Conservation (phyloP, 2,797 vertebrate genomes). For the Moxostoma hubbsi region DNA sequence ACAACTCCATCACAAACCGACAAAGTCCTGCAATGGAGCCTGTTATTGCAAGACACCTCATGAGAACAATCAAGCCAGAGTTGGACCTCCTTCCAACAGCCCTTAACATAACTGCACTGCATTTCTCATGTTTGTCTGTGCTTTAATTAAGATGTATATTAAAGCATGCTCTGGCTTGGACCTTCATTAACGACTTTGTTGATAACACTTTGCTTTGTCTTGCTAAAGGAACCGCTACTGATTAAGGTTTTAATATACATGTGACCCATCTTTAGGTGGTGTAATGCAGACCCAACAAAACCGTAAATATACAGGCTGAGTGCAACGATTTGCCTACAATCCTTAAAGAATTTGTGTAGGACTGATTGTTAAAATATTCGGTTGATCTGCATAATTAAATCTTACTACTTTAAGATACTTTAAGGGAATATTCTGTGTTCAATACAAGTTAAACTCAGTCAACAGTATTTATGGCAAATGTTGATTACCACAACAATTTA, state of each 20-base stretch:
- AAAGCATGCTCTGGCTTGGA: conserved; percentile 48
- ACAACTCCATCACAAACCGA: not conserved
- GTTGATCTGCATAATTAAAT: not conserved
- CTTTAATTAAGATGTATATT: conserved; percentile 27
- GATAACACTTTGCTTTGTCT: conserved; percentile 38
- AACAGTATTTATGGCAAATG: too few relatives aligned
- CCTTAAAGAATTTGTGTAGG: not conserved
- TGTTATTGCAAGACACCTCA: conserved; percentile 20
- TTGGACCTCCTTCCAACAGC: conserved; percentile 33
- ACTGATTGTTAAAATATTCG: not conserved
- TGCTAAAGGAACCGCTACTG: conserved; percentile 19
- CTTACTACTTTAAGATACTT: too few relatives aligned
- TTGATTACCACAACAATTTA: too few relatives aligned
- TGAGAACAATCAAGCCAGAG: conserved; percentile 41
- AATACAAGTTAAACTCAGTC: too few relatives aligned
- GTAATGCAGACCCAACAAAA: conserved; percentile 28
- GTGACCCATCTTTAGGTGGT: conserved; percentile 1
- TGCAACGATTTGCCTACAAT: not conserved
- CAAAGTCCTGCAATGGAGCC: conserved; percentile 29
- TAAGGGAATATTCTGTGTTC: too few relatives aligned
- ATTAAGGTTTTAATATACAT: conserved; percentile 1
- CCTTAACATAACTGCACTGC: conserved; percentile 42
- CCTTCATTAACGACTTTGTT: conserved; percentile 42
- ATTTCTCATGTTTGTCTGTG: conserved; percentile 37
- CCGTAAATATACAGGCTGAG: not conserved